Evolutionary conservation across 2,888 invertebrate species (phyloP), one percentile per base, ranked within the genome.

Genomic region (Protonemura montana): DNA sequence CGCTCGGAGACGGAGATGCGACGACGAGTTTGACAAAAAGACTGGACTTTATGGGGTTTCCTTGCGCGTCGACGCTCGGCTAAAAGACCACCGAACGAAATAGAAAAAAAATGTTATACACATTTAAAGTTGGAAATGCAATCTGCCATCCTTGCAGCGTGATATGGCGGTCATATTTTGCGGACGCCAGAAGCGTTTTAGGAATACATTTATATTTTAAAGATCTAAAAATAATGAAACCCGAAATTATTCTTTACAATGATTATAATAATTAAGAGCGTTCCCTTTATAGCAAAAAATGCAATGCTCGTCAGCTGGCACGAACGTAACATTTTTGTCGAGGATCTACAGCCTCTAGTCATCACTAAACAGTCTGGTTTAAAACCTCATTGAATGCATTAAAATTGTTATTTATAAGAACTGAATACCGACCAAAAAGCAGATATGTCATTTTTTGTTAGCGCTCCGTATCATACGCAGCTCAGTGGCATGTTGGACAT

Each of bases 401-500:
- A 59, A 21, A 59, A 59, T 7, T 10, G 59, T 21, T 59, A 59
- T 59, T 59, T 59, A 59, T 59, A 59, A 59, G 59, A 59, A 59
- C 59, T 13, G 59, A 59, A 59, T 16, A 59, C 59, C 21, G 59
- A 59, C 13, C 21, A 59, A 59, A 59, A 59, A 59, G 59, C 59
- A 21, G 59, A 59, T 59, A 59, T 21, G 59, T 59, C 59, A 59
- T 59, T 59, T 59, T 59, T 59, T 59, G 59, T 13, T 21, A 10
- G 2, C 59, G 59, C 59, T 2, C 59, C 59, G 21, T 59, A 59
- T 59, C 59, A 59, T 59, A 59, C 1, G 21, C 59, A 59, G 59
- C 7, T 25, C 29, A 82, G 82, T 82, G 82, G 76, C 84, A 84
- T 59, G 84, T 84, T 59, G 84, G 76, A 76, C 84, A 84, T 59